Conservation (phyloP, 2,113 vertebrate species). For the Jacana jacana region DNA sequence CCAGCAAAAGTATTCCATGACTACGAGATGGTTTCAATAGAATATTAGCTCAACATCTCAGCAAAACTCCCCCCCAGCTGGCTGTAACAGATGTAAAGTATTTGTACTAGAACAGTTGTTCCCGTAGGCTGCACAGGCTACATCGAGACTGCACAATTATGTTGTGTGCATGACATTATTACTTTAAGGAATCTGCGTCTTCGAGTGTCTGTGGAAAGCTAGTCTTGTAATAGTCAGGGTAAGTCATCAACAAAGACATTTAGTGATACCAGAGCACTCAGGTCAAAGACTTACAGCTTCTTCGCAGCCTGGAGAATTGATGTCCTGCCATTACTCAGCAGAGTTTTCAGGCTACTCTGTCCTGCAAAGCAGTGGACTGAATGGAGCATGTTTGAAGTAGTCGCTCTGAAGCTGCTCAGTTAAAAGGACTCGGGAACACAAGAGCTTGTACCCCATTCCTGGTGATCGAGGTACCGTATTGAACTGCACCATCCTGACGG, state of each 20-base stretch:
- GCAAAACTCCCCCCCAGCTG: not conserved
- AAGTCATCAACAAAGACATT: not conserved
- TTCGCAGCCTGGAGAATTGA: not conserved
- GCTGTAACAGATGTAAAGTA: not conserved
- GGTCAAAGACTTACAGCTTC: not conserved
- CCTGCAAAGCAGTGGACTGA: not conserved
- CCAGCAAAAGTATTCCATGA: not conserved
- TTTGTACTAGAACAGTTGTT: not conserved
- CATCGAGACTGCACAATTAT: not conserved
- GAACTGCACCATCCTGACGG: not conserved
- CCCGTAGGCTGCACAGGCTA: not conserved
- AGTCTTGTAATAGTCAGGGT: not conserved
- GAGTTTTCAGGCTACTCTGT: not conserved
- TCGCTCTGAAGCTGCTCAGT: not conserved
- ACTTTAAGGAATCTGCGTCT: not conserved
- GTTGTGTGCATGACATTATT: not conserved
- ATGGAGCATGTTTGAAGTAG: not conserved
- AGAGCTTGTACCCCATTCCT: not conserved
- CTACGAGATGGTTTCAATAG: not conserved
- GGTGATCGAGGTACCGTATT: not conserved
- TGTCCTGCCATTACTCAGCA: not conserved
- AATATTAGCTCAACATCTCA: not conserved
- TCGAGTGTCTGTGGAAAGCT: not conserved
- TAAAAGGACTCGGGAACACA: not conserved
- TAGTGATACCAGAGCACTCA: not conserved